Evolutionary conservation across 2,113 vertebrate genomes (phyloP).

Genomic region (Capricornis sumatraensis): DNA sequence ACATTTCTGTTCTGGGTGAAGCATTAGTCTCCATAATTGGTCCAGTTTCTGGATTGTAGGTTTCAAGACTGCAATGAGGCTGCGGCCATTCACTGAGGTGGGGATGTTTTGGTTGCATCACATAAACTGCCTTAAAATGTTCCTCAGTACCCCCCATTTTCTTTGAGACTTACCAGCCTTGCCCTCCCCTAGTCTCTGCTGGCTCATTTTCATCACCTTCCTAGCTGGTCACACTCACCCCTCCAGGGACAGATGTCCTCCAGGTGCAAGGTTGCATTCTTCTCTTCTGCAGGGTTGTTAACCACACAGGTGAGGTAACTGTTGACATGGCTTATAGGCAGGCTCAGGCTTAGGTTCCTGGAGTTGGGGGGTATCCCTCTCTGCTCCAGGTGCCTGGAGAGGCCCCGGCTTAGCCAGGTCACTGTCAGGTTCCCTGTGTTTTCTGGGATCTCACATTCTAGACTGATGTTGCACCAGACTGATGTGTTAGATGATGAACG

Average conservation of each 20-base stretch:
- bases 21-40: not conserved
- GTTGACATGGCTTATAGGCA: not conserved
- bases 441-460: slow-evolving; percentile 40
- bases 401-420: slow-evolving; percentile 34
- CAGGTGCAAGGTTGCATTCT: slow-evolving; percentile 40
- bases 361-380: not conserved
- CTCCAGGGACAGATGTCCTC: not conserved
- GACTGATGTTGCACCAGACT: slow-evolving; percentile 55
- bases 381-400: not conserved
- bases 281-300: slow-evolving; percentile 45
- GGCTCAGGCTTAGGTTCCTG: not conserved
- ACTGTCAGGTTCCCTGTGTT: slow-evolving; percentile 21
- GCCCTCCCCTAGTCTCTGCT: not conserved
- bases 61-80: not conserved
- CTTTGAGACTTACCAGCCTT: too few species aligned
- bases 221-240: not conserved
- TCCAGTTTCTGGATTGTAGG: not conserved
- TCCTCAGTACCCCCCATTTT: too few species aligned
- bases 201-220: not conserved
- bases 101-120: not conserved
- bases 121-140: not conserved
- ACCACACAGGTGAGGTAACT: slow-evolving; percentile 52
- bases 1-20: not conserved
- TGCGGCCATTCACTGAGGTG: not conserved
- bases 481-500: not conserved